Evolutionary conservation across 2,797 vertebrate species (phyloP).

Genomic region (Cuculus canorus): DNA sequence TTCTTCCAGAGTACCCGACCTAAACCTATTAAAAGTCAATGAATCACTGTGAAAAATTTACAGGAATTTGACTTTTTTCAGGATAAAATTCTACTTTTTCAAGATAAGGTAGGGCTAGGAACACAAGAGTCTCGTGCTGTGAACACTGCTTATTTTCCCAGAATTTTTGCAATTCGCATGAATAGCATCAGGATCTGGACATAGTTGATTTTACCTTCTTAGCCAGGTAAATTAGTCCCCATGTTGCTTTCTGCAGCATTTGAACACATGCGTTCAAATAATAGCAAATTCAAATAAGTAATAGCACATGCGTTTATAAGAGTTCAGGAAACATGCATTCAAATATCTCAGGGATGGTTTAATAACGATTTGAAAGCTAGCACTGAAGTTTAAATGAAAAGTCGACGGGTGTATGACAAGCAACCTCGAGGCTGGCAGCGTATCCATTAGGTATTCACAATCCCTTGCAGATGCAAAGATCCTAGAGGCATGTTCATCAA

Average conservation of each 20-base stretch:
- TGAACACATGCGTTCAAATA: too few relatives aligned
- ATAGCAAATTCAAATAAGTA: too few relatives aligned
- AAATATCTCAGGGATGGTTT: background rate
- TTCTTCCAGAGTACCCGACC: background rate
- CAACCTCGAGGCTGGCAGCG: background rate
- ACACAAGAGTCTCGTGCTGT: fast-evolving
- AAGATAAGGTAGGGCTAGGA: background rate
- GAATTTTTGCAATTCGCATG: background rate
- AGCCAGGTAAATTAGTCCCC: background rate
- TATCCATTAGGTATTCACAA: background rate
- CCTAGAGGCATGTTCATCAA: background rate
- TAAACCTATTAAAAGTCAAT: background rate
- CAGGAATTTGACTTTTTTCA: background rate
- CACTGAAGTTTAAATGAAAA: background rate
- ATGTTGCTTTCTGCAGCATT: background rate
- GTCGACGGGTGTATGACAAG: background rate
- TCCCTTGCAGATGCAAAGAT: background rate
- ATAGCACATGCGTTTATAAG: background rate
- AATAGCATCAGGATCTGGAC: background rate
- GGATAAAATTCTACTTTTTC: background rate
- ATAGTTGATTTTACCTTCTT: background rate
- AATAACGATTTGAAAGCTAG: background rate
- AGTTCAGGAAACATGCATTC: background rate
- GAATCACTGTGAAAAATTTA: background rate
- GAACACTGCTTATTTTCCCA: background rate